Evolutionary conservation across 2,113 vertebrate species (phyloP).

Genomic region (Odocoileus hemionus): DNA sequence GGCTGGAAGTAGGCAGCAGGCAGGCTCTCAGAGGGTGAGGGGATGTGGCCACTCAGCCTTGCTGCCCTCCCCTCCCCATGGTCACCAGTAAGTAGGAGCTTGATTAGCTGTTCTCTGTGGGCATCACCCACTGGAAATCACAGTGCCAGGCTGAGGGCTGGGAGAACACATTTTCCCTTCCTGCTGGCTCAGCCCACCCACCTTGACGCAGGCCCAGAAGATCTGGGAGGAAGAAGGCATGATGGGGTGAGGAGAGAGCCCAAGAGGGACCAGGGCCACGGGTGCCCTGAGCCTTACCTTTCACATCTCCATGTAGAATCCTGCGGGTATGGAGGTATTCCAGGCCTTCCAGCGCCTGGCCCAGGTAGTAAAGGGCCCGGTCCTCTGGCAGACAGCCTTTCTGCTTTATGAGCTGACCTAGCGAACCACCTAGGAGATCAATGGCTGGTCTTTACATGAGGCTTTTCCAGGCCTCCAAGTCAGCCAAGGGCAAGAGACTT

Average conservation of each 20-base stretch:
- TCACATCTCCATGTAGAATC: slow-evolving; percentile 93
- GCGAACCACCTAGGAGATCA: slow-evolving; percentile 85
- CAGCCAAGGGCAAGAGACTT: background rate
- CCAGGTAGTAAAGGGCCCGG: slow-evolving; percentile 90
- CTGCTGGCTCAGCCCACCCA: background rate
- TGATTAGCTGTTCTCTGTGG: background rate
- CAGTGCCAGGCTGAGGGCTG: background rate
- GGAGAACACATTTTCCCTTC: background rate
- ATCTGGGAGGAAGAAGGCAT: background rate
- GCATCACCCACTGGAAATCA: background rate
- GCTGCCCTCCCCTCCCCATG: background rate
- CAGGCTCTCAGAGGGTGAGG: background rate
- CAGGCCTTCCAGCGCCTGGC: slow-evolving; percentile 88
- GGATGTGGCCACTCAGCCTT: background rate
- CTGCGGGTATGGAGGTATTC: slow-evolving; percentile 87
- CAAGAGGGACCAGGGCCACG: background rate
- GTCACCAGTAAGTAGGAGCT: background rate
- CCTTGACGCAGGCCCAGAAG: background rate
- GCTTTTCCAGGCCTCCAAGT: background rate
- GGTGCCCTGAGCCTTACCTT: slow-evolving; percentile 83
- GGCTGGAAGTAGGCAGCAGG: background rate
- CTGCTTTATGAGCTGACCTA: slow-evolving; percentile 90
- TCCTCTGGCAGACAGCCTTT: slow-evolving; percentile 91
- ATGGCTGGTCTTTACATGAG: background rate
- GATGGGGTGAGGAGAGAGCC: background rate